Percentiles rank a stretch among this genome's conserved stretches.
Conservation (phyloP, 2,888 invertebrate species). For the Operophtera brumata region DNA sequence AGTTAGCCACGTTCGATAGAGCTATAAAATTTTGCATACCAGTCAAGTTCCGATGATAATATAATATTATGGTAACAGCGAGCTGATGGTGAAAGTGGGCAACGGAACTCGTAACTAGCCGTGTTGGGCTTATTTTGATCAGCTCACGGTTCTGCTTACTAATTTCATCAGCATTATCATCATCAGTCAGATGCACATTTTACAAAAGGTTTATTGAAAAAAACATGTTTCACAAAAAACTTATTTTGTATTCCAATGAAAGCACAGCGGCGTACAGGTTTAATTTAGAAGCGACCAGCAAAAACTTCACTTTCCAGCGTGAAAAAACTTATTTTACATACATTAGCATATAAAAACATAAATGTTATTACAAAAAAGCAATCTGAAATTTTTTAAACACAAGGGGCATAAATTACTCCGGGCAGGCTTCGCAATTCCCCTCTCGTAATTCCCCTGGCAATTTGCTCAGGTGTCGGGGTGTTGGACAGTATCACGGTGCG, state of each 20-base stretch:
- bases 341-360: constrained; percentile 5
- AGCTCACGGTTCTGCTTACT: too few species aligned
- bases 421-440: constrained; percentile 32
- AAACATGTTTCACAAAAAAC: too few species aligned
- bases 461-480: constrained; percentile 40
- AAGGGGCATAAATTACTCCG: constrained; percentile 32
- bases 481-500: constrained; percentile 20
- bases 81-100: too few species aligned
- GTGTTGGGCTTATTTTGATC: too few species aligned
- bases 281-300: constrained; percentile 19
- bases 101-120: too few species aligned
- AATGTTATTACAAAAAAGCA: constrained; percentile 8
- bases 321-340: constrained; percentile 2
- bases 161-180: too few species aligned
- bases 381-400: constrained; percentile 26
- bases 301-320: constrained; percentile 12
- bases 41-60: too few species aligned
- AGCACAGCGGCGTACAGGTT: constrained; percentile 18
- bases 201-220: too few species aligned
- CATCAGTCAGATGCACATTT: too few species aligned
- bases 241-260: constrained; percentile 19
- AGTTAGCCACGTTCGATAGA: too few species aligned
- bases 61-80: too few species aligned
- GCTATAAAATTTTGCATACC: too few species aligned
- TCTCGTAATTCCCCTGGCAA: constrained; percentile 34